Evolutionary conservation across 2,797 vertebrate species (phyloP).

Genomic region (Ara ararauna): DNA sequence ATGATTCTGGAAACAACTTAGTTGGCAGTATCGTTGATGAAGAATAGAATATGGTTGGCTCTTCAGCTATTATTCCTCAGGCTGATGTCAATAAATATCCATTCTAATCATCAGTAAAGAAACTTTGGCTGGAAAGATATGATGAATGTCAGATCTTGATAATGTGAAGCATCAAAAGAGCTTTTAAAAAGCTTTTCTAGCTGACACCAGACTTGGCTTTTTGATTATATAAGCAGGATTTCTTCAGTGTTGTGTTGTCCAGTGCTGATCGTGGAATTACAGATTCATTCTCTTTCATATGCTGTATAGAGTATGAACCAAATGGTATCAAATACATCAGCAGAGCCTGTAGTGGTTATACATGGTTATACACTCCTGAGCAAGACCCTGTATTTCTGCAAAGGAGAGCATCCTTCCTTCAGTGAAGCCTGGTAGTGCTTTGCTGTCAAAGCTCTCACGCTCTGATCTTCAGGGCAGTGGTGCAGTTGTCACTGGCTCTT

Average conservation of each 20-base stretch:
- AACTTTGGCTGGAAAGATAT: conserved; percentile 60
- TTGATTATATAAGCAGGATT: conserved; percentile 65
- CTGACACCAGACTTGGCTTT: conserved; percentile 23
- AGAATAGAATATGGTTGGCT: conserved; percentile 62
- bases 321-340: not conserved
- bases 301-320: not conserved
- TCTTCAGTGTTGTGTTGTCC: conserved; percentile 35
- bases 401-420: not conserved
- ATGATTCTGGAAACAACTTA: conserved; percentile 70
- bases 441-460: not conserved
- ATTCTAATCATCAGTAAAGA: conserved; percentile 70
- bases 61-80: conserved; percentile 62
- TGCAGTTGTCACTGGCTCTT: not conserved
- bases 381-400: fast-evolving
- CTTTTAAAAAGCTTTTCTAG: conserved; percentile 57
- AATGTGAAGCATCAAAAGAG: conserved; percentile 56
- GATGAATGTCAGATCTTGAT: conserved; percentile 62
- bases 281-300: conserved; percentile 19
- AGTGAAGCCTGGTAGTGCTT: not conserved
- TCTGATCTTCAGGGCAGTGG: not conserved
- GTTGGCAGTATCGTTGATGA: conserved; percentile 69
- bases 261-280: conserved; percentile 47
- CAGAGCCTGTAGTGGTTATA: not conserved
- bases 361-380: not conserved
- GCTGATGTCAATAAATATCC: conserved; percentile 71